Conservation (phyloP, 1,140 invertebrate species). For the Cydia amplana region DNA sequence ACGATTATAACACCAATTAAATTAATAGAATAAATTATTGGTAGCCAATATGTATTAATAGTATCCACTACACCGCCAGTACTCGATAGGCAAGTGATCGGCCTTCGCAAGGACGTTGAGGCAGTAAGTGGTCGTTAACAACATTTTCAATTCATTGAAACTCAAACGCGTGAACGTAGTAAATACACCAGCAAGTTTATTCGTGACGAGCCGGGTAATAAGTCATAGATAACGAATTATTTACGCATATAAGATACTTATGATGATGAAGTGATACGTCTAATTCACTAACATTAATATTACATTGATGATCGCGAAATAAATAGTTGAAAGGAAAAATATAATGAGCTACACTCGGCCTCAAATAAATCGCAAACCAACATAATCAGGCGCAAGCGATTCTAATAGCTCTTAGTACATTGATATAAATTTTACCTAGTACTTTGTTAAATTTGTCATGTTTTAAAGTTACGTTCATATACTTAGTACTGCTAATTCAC, state of each 20-base stretch:
- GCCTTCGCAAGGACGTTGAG: constrained; percentile 70
- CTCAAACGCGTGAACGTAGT: constrained; percentile 46
- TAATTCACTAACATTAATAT: constrained; percentile 5
- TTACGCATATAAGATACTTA: constrained; percentile 20
- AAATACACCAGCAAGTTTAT: constrained; percentile 38
- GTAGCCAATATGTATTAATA: constrained; percentile 10
- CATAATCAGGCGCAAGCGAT: not conserved
- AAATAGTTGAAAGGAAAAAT: not conserved
- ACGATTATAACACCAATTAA: constrained; percentile 3
- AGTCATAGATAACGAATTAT: constrained; percentile 32
- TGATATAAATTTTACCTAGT: too few relatives aligned
- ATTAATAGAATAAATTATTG: not conserved
- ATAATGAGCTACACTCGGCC: not conserved
- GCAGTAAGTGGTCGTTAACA: constrained; percentile 52
- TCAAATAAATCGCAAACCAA: not conserved
- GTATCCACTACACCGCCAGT: constrained; percentile 12
- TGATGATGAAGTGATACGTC: constrained; percentile 14
- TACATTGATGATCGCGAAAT: not conserved
- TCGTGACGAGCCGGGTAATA: constrained; percentile 35
- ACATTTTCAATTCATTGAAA: constrained; percentile 49
- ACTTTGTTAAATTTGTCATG: too few relatives aligned
- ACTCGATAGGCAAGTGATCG: constrained; percentile 61
- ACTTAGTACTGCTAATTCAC: too few relatives aligned
- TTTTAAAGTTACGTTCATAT: too few relatives aligned
- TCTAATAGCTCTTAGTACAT: too few relatives aligned